Evolutionary conservation across 2,797 vertebrate species (phyloP).

Genomic region (Valencia hispanica): DNA sequence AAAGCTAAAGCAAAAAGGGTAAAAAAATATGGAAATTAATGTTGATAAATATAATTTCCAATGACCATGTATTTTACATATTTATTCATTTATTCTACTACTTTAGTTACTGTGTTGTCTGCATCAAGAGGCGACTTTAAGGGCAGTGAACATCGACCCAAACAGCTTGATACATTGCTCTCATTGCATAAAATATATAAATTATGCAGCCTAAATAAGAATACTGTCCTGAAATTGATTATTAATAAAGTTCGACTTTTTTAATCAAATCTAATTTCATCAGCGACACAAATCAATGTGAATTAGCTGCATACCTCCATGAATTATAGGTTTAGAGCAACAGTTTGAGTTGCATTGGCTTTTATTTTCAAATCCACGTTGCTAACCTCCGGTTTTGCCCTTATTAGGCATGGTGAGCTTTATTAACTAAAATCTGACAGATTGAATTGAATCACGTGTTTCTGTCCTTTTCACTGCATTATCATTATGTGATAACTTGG

Average conservation of each 20-base stretch:
- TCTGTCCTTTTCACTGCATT: neutral
- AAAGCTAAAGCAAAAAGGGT: neutral
- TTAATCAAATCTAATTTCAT: neutral
- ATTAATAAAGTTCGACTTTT: too few species aligned
- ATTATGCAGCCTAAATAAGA: neutral
- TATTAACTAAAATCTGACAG: slow-evolving; percentile 16
- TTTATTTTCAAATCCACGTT: slow-evolving; percentile 18
- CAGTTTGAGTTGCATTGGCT: neutral
- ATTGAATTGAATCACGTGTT: slow-evolving; percentile 53
- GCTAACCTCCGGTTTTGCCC: neutral
- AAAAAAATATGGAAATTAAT: neutral
- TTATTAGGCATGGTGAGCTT: neutral
- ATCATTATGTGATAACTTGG: neutral
- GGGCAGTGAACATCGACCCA: neutral
- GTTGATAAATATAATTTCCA: too few species aligned
- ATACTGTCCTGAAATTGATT: neutral
- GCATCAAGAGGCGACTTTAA: neutral
- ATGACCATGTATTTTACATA: too few species aligned
- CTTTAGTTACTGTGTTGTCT: neutral
- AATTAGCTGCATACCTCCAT: too few species aligned
- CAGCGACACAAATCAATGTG: neutral
- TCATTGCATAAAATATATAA: neutral
- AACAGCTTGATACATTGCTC: neutral
- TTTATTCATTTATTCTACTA: too few species aligned
- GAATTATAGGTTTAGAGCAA: neutral